Conservation (phyloP, 2,888 invertebrate species). For the Eupithecia tripunctaria region DNA sequence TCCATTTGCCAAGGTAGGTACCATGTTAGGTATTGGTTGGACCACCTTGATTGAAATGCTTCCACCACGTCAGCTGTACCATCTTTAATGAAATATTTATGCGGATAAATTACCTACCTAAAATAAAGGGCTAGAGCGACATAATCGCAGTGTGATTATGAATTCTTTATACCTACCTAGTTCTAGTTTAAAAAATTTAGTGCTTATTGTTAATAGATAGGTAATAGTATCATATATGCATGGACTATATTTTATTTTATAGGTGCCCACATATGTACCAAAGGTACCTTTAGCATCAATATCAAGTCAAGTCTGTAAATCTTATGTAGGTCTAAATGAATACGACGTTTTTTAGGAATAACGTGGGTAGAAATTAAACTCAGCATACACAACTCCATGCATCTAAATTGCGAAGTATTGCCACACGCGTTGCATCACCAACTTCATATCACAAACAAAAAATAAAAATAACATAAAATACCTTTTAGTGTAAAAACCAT, state of each 20-base stretch:
- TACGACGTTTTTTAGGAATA: background rate
- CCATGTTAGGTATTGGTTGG: too few species aligned
- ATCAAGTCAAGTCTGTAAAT: background rate
- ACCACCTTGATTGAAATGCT: too few species aligned
- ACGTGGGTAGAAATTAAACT: background rate
- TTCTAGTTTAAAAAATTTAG: too few species aligned
- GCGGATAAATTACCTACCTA: background rate
- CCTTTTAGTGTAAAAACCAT: constrained; percentile 92
- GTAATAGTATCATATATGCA: too few species aligned
- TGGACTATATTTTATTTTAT: background rate
- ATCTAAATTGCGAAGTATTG: constrained; percentile 20
- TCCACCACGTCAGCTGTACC: background rate
- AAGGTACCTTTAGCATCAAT: background rate
- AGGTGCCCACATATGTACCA: background rate
- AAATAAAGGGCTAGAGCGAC: too few species aligned
- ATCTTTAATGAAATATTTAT: background rate
- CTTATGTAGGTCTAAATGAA: background rate
- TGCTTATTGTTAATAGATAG: background rate
- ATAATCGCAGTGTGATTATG: too few species aligned
- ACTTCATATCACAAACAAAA: constrained; percentile 74
- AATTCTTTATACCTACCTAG: too few species aligned
- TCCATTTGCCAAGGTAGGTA: background rate
- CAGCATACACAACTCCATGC: background rate
- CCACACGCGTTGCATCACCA: constrained; percentile 79
- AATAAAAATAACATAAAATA: constrained; percentile 87